Conservation (phyloP, 1,140 invertebrate species). For the Araneus ventricosus region DNA sequence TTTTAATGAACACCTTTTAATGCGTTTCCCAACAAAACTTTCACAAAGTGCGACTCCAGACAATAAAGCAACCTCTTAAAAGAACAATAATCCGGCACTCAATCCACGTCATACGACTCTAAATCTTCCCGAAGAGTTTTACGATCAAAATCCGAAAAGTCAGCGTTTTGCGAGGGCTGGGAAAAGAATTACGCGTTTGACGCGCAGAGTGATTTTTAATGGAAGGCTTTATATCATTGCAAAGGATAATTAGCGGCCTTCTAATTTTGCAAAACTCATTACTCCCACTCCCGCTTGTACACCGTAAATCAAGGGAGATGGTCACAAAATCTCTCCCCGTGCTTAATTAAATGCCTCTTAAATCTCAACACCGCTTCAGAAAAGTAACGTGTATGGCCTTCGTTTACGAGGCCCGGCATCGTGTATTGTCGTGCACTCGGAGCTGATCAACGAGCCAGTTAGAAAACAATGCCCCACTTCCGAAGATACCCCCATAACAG, state of each 20-base stretch:
- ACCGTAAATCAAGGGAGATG: constrained; percentile 41
- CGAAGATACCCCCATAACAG: background rate
- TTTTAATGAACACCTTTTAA: constrained; percentile 10
- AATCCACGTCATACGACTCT: background rate
- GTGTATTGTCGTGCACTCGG: constrained; percentile 2
- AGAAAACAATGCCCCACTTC: constrained; percentile 23
- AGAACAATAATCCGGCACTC: constrained; percentile 26
- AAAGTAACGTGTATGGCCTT: constrained; percentile 9
- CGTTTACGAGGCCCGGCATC: constrained; percentile 53
- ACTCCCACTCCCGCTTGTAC: background rate
- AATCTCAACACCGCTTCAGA: constrained; percentile 37
- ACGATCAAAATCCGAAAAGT: constrained; percentile 29
- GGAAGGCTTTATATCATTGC: constrained; percentile 46
- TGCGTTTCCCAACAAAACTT: background rate
- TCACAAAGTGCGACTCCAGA: background rate
- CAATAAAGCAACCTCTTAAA: constrained; percentile 39
- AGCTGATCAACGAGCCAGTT: constrained; percentile 10
- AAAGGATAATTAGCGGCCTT: constrained; percentile 52
- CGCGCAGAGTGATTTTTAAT: constrained; percentile 58
- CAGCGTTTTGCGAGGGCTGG: background rate
- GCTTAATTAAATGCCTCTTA: constrained; percentile 71
- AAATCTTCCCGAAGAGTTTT: constrained; percentile 16
- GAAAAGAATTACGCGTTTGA: constrained; percentile 48
- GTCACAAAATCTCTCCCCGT: constrained; percentile 51
- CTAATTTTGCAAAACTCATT: constrained; percentile 66